These are phyloP conservation scores for Marasmarcha lunaedactyla DNA, from an alignment of 2,888 invertebrate species.

Conservation along the genomic window DNA sequence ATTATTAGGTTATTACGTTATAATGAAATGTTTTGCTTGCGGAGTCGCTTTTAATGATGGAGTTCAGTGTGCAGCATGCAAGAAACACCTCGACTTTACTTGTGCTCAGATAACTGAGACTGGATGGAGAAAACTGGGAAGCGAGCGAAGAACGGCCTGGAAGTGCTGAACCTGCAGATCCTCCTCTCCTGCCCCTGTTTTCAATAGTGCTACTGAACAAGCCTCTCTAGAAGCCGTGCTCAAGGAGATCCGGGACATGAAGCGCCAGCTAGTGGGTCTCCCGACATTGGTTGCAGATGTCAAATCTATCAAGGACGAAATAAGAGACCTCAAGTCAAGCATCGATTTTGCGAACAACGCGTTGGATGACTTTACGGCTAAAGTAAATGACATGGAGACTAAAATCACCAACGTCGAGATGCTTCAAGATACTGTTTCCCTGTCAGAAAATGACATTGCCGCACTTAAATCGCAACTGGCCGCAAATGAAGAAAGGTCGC, in stretches of 20 bases:
- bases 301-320: slow-evolving; percentile 12
- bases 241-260: slow-evolving; percentile 14
- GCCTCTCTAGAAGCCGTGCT: slow-evolving; percentile 11
- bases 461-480: slow-evolving; percentile 5
- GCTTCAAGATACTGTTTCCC: neutral
- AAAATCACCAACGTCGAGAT: neutral
- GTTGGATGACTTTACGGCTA: no score
- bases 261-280: slow-evolving; percentile 9
- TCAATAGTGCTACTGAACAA: slow-evolving; percentile 2
- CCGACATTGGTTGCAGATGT: slow-evolving; percentile 6
- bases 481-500: slow-evolving; percentile 10
- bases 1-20: no score
- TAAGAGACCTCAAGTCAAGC: slow-evolving; percentile 7
- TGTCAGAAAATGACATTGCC: slow-evolving; percentile 9
- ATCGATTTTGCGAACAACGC: slow-evolving; percentile 6
- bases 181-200: no score
- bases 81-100: slow-evolving; percentile 12
- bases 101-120: slow-evolving; percentile 14
- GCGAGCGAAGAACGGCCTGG: slow-evolving; percentile 11
- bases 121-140: slow-evolving; percentile 9
- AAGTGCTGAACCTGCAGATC: slow-evolving; percentile 12
- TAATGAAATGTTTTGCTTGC: no score
- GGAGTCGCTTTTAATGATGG: slow-evolving; percentile 12
- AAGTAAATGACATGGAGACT: slow-evolving; percentile 4
- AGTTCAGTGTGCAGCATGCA: slow-evolving; percentile 12